phyloP scores from a whole-genome alignment of 1,140 invertebrate species.

The silkworm (Bombyx mori) region ASM3026992v2 NC_085119.1:10103501-10104000 shows the following conservation, averaged over 20 bases:
- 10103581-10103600: conserved; percentile 85
- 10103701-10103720: not conserved
- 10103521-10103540: conserved; percentile 86
- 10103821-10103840: conserved; percentile 91
- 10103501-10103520: conserved; percentile 82
- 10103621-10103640: conserved; percentile 85
- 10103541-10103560: conserved; percentile 91
- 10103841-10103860: conserved; percentile 81
- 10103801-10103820: conserved; percentile 88
- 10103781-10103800: conserved; percentile 83
- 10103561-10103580: conserved; percentile 82
- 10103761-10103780: not conserved
- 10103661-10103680: not conserved
- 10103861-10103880: conserved; percentile 90
- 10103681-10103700: not conserved
- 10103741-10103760: not conserved
- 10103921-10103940: conserved; percentile 84
- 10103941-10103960: conserved; percentile 90
- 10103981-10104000: conserved; percentile 75
- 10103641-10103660: not conserved
- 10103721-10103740: not conserved
- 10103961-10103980: conserved; percentile 76
- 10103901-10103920: conserved; percentile 79
- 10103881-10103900: conserved; percentile 90
- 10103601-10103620: conserved; percentile 94